Evolutionary conservation across 1,140 invertebrate species (phyloP).

Genomic region (Helicoverpa zea): DNA sequence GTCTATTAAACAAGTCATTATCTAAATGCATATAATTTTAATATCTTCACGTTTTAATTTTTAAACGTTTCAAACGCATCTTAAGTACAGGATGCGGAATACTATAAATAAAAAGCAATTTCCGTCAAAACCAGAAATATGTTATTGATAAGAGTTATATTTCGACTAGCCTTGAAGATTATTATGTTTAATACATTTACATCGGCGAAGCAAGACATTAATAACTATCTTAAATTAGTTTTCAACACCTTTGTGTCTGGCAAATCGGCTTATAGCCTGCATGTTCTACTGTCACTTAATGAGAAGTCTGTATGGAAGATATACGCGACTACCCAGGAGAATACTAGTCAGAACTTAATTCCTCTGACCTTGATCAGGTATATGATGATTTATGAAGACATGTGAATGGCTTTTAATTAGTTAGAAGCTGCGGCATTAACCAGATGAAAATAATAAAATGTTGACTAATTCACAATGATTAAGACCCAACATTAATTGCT

Average conservation of each 20-base stretch:
- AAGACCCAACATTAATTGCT: not conserved
- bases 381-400: not conserved
- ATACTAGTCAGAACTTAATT: not conserved
- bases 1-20: not conserved
- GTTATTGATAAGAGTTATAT: conserved; percentile 17
- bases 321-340: not conserved
- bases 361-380: not conserved
- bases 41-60: conserved; percentile 25
- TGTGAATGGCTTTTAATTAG: not conserved
- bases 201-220: not conserved
- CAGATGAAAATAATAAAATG: not conserved
- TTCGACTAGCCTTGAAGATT: conserved; percentile 17
- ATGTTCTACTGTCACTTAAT: conserved; percentile 21
- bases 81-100: conserved; percentile 37
- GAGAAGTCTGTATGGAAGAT: not conserved
- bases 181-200: conserved; percentile 42
- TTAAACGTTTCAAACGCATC: conserved; percentile 22
- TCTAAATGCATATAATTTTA: conserved; percentile 13
- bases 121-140: conserved; percentile 50
- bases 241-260: conserved; percentile 5
- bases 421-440: not conserved
- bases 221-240: conserved; percentile 22
- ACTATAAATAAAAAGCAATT: conserved; percentile 39
- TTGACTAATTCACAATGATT: conserved; percentile 6
- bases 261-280: conserved; percentile 35